Percentiles rank a stretch among this genome's conserved stretches.
Evolutionary conservation across 2,888 invertebrate genomes (phyloP).

Genomic region (Plebejus argus): DNA sequence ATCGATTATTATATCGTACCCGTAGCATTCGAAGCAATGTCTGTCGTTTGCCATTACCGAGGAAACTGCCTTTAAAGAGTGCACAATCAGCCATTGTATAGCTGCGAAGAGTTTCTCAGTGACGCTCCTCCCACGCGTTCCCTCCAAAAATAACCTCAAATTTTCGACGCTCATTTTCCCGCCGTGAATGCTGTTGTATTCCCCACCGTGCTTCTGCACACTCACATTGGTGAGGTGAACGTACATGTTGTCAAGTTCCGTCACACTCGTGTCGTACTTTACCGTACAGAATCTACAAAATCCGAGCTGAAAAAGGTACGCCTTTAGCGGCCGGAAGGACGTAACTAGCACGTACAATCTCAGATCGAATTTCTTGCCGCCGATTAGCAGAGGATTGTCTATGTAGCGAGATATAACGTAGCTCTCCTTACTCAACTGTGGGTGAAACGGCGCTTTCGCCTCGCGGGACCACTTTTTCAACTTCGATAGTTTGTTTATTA

Average conservation of each 20-base stretch:
- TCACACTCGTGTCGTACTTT: conserved; percentile 94
- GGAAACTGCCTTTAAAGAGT: conserved; percentile 95
- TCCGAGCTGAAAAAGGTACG: conserved; percentile 94
- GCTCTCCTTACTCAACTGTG: conserved; percentile 90
- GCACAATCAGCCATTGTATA: conserved; percentile 94
- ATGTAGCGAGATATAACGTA: conserved; percentile 99
- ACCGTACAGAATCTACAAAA: conserved; percentile 98
- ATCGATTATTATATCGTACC: conserved; percentile 98
- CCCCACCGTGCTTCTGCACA: conserved; percentile 97
- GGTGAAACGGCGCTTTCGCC: conserved; percentile 83
- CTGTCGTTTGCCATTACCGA: conserved; percentile 96
- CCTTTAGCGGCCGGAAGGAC: conserved; percentile 95
- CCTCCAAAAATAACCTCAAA: conserved; percentile 93
- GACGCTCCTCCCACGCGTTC: conserved; percentile 92
- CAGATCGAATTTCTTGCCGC: conserved; percentile 98
- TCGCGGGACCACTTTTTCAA: conserved; percentile 95
- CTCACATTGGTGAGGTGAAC: conserved; percentile 98
- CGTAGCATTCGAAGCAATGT: conserved; percentile 97
- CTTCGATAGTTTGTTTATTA: conserved; percentile 97
- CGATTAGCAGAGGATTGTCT: conserved; percentile 95
- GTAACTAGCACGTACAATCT: conserved; percentile 95
- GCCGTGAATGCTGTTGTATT: conserved; percentile 97
- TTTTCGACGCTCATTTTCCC: conserved; percentile 98
- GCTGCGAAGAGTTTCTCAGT: conserved; percentile 94
- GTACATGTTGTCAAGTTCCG: conserved; percentile 95